Evolutionary conservation across 2,888 invertebrate species (phyloP).

Genomic region (Seira sanloemensis): DNA sequence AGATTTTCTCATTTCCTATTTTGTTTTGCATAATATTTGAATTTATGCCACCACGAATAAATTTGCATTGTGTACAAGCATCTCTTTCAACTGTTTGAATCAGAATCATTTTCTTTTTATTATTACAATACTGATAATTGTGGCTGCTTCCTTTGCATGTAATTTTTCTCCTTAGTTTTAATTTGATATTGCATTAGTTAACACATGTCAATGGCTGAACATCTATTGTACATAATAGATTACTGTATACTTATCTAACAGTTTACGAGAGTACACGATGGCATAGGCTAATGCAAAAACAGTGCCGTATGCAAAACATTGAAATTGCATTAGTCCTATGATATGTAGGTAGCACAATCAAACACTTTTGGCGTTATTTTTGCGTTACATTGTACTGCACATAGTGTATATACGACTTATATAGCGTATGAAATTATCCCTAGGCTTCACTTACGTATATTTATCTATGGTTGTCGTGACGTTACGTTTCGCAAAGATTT

Average conservation of each 20-base stretch:
- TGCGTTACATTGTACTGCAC: not conserved
- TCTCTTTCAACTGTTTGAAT: too few relatives aligned
- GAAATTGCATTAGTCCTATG: not conserved
- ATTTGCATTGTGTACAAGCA: too few relatives aligned
- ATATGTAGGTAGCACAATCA: not conserved
- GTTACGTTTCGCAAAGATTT: too few relatives aligned
- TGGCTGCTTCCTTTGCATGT: not conserved
- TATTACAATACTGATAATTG: conserved; percentile 12
- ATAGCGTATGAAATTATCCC: too few relatives aligned
- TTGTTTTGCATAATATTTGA: too few relatives aligned
- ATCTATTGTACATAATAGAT: not conserved
- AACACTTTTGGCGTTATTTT: not conserved
- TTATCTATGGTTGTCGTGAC: too few relatives aligned
- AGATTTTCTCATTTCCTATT: too few relatives aligned
- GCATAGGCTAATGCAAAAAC: not conserved
- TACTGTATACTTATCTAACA: not conserved
- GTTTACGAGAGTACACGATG: not conserved
- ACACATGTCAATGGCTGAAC: not conserved
- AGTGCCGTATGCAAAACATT: not conserved
- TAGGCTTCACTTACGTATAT: too few relatives aligned
- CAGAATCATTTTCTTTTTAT: too few relatives aligned
- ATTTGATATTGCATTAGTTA: not conserved
- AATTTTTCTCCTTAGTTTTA: not conserved
- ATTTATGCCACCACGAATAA: too few relatives aligned
- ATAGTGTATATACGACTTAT: too few relatives aligned